Conservation (phyloP, 2,888 invertebrate genomes). For the Ganaspis brasiliensis region DNA sequence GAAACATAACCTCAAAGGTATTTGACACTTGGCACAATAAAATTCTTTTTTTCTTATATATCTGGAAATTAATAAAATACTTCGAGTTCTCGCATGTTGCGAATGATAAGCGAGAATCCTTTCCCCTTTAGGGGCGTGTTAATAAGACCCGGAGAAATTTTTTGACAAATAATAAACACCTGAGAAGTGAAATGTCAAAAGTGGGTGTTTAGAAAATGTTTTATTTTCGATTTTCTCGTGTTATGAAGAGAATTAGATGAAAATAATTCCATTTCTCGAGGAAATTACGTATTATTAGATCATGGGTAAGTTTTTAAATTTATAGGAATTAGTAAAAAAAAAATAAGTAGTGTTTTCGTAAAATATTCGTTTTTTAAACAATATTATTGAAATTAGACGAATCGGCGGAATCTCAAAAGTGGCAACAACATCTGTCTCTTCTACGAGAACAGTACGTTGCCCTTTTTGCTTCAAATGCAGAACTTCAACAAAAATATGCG, state of each 20-base stretch:
- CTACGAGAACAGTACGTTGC: conserved; percentile 95
- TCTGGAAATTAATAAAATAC: too few species aligned
- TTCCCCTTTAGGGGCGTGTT: conserved; percentile 6
- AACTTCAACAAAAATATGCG: conserved; percentile 92
- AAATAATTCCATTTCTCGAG: background rate
- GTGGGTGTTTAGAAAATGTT: background rate
- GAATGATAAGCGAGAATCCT: background rate
- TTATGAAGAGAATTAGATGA: conserved; percentile 3
- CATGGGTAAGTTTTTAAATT: conserved; percentile 28
- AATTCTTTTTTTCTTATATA: too few species aligned
- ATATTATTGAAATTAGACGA: conserved; percentile 68
- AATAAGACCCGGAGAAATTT: background rate
- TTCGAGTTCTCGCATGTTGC: background rate
- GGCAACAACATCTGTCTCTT: conserved; percentile 91
- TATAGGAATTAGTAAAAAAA: background rate
- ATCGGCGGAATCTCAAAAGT: conserved; percentile 75
- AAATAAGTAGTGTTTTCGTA: background rate
- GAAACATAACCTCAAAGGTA: too few species aligned
- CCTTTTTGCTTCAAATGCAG: conserved; percentile 90
- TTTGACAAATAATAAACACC: background rate
- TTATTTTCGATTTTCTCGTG: background rate
- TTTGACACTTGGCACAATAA: too few species aligned
- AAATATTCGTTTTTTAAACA: background rate
- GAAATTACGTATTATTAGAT: background rate
- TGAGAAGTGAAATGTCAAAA: background rate